Conservation (phyloP, 2,888 invertebrate species). For the Stenchaetothrips biformis region DNA sequence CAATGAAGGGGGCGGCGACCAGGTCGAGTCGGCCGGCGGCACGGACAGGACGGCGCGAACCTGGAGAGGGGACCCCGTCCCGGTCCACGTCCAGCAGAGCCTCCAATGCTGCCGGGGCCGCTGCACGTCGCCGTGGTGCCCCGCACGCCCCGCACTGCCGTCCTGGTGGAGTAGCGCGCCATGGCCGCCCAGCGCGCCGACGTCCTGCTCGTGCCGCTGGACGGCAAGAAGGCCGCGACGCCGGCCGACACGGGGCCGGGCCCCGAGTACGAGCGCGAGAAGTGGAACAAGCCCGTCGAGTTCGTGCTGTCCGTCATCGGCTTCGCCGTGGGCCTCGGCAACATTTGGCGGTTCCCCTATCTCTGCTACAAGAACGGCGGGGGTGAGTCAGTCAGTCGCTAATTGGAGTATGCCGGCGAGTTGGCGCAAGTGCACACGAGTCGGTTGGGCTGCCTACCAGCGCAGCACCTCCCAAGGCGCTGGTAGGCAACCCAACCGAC, state of each 20-base stretch:
- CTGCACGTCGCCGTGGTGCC: not conserved
- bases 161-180: not conserved
- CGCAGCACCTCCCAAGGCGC: too few relatives aligned
- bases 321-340: constrained; percentile 58
- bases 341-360: constrained; percentile 62
- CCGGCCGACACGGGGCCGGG: too few relatives aligned
- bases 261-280: constrained; percentile 34
- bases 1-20: not conserved
- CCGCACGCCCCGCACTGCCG: too few relatives aligned
- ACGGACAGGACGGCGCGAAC: too few relatives aligned
- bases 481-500: too few relatives aligned
- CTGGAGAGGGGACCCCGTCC: not conserved
- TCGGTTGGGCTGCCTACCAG: too few relatives aligned
- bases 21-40: not conserved
- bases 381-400: constrained; percentile 39
- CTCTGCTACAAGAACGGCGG: constrained; percentile 52
- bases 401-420: too few relatives aligned
- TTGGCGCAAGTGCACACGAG: too few relatives aligned
- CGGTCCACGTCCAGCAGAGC: not conserved
- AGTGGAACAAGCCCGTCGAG: constrained; percentile 45
- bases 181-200: not conserved
- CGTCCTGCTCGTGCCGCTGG: not conserved
- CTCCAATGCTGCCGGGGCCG: too few relatives aligned
- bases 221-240: not conserved
- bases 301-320: constrained; percentile 57